phyloP scores from a whole-genome alignment of 2,797 vertebrate genomes.

The Sitta carolinensis region DNA sequence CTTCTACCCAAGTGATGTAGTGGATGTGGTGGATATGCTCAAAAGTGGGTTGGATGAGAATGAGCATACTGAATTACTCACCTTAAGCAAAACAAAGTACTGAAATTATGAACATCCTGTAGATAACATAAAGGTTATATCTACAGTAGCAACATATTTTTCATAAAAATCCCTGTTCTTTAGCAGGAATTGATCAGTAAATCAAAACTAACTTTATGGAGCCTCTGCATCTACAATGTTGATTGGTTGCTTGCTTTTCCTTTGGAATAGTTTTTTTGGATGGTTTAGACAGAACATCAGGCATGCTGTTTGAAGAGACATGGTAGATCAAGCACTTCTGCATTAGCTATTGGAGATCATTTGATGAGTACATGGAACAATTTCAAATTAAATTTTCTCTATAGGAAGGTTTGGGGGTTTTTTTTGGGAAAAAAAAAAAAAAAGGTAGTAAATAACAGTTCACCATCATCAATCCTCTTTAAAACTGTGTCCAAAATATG shows the following conservation, averaged over 20 bases:
- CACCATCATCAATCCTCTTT: neutral
- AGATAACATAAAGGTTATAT: neutral
- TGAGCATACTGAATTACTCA: neutral
- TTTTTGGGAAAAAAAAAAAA: accelerated
- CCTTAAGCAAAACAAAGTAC: neutral
- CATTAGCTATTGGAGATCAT: neutral
- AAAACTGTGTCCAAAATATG: neutral
- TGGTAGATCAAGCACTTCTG: neutral
- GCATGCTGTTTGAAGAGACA: neutral
- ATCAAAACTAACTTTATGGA: neutral
- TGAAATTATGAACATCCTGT: neutral
- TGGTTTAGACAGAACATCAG: neutral
- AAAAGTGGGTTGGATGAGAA: neutral
- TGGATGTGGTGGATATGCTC: neutral
- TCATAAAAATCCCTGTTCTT: neutral
- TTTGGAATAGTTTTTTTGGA: neutral
- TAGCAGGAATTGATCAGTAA: neutral
- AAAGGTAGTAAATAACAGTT: neutral
- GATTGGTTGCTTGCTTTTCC: neutral
- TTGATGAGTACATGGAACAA: neutral
- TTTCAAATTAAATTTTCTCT: neutral
- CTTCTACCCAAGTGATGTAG: neutral
- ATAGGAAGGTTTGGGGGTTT: accelerated
- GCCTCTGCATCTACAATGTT: neutral
- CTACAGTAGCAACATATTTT: neutral